phyloP scores from a whole-genome alignment of 2,797 vertebrate species.

The Varecia variegata region DNA sequence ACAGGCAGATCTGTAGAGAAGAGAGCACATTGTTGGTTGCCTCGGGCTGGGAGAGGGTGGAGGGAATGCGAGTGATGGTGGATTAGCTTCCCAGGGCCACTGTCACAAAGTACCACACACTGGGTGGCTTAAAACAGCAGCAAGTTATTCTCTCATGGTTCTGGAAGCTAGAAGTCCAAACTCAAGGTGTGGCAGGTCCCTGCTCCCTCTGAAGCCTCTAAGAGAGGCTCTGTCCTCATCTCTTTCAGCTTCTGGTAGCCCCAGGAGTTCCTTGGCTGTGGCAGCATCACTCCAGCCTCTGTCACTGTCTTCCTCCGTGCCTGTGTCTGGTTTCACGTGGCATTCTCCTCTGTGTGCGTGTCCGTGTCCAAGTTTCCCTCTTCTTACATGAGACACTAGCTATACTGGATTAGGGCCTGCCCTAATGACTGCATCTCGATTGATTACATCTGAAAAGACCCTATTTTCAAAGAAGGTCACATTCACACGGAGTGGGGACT shows the following conservation, averaged over 20 bases:
- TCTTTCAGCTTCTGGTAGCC: background rate
- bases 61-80: no score
- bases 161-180: background rate
- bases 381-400: background rate
- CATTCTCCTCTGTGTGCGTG: background rate
- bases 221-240: background rate
- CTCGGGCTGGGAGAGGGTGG: background rate
- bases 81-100: background rate
- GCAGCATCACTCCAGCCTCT: rapidly evolving
- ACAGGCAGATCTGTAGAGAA: background rate
- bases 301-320: background rate
- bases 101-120: background rate
- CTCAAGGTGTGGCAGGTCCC: background rate
- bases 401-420: no score
- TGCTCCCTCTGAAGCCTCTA: background rate
- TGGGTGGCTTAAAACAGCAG: background rate
- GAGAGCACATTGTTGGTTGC: background rate
- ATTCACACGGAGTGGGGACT: background rate
- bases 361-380: background rate
- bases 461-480: background rate
- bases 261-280: background rate
- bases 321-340: background rate
- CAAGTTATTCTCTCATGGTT: background rate
- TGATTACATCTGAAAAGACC: background rate
- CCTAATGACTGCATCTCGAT: background rate